Conservation (phyloP, 2,113 vertebrate genomes). For the Synodontis membranacea region DNA sequence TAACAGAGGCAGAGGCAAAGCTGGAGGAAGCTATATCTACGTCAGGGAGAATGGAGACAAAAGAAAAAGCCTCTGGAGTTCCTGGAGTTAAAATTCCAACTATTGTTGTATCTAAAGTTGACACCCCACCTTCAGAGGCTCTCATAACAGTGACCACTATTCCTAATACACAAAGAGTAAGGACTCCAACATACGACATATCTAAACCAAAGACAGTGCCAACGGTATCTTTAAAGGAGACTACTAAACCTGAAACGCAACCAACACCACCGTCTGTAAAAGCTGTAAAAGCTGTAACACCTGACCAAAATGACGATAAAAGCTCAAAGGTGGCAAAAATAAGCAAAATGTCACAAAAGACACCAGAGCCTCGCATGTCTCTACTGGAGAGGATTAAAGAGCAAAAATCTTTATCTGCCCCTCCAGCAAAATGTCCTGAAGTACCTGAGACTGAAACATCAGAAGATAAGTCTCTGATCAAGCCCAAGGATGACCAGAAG, state of each 20-base stretch:
- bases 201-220: slow-evolving; percentile 54
- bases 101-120: slow-evolving; percentile 48
- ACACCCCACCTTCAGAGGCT: slow-evolving; percentile 39
- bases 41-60: slow-evolving; percentile 34
- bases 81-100: slow-evolving; percentile 53
- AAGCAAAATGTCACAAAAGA: slow-evolving; percentile 49
- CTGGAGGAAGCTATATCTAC: slow-evolving; percentile 28
- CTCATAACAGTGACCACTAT: slow-evolving; percentile 27
- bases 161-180: slow-evolving; percentile 39
- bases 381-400: slow-evolving; percentile 45
- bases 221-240: slow-evolving; percentile 48
- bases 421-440: slow-evolving; percentile 41
- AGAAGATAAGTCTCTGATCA: slow-evolving; percentile 35
- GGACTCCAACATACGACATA: slow-evolving; percentile 47
- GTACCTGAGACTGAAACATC: slow-evolving; percentile 24
- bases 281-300: slow-evolving; percentile 56
- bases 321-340: slow-evolving; percentile 36
- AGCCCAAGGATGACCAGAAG: slow-evolving; percentile 38
- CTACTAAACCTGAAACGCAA: slow-evolving; percentile 39
- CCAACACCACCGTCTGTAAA: slow-evolving; percentile 47
- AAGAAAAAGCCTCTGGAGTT: slow-evolving; percentile 30
- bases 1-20: slow-evolving; percentile 39
- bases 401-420: slow-evolving; percentile 16
- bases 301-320: slow-evolving; percentile 56
- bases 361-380: slow-evolving; percentile 34